Percentiles rank a stretch among this genome's conserved stretches.
phyloP scores from a whole-genome alignment of 2,113 vertebrate species.

The Gracilinanus agilis region DNA sequence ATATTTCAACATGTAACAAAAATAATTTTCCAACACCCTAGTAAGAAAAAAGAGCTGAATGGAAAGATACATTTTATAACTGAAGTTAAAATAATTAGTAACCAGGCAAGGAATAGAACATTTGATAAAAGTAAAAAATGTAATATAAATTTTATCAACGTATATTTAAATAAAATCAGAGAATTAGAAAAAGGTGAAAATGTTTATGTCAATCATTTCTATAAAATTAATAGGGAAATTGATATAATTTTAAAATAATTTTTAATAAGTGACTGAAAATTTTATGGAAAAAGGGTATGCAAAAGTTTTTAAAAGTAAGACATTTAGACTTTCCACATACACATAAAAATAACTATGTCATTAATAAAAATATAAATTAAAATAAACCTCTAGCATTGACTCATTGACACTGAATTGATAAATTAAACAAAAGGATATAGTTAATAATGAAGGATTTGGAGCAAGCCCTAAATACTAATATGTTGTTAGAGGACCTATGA shows the following conservation, averaged over 20 bases:
- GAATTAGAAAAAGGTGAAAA: neutral
- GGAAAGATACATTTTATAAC: neutral
- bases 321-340: neutral
- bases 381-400: neutral
- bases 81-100: neutral
- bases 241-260: neutral
- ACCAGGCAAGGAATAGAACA: neutral
- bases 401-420: neutral
- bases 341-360: neutral
- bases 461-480: neutral
- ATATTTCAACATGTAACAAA: neutral
- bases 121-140: neutral
- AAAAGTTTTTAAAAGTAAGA: neutral
- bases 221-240: neutral
- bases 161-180: neutral
- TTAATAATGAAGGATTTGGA: neutral
- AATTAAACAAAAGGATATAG: neutral
- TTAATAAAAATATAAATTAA: neutral
- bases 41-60: neutral
- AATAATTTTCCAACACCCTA: neutral
- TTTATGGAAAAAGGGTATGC: neutral
- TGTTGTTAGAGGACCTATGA: neutral
- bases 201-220: neutral
- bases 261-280: neutral
- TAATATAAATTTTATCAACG: neutral